phyloP scores from a whole-genome alignment of 2,113 vertebrate genomes.

The Nycticorax nycticorax region DNA sequence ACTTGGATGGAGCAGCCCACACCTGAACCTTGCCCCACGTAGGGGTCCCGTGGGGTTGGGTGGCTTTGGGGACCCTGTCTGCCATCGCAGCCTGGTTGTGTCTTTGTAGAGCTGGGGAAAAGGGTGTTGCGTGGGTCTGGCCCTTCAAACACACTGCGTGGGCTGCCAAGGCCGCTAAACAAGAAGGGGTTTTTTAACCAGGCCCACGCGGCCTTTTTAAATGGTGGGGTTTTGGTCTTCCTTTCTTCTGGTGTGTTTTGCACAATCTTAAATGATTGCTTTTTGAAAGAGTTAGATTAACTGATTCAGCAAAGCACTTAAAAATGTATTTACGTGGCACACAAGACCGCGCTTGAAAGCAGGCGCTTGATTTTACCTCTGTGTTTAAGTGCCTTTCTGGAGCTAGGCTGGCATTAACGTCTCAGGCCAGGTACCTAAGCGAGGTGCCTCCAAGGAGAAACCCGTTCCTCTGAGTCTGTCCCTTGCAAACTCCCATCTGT shows the following conservation, averaged over 20 bases:
- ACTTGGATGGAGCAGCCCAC: neutral
- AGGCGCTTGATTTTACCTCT: neutral
- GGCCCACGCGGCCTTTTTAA: neutral
- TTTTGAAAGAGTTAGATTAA: conserved; percentile 13
- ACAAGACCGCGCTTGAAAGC: neutral
- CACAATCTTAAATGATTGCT: conserved; percentile 4
- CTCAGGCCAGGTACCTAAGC: neutral
- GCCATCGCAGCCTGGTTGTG: accelerated
- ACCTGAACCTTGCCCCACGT: accelerated
- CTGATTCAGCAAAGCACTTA: conserved; percentile 22
- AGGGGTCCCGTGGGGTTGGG: accelerated
- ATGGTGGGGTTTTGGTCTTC: neutral
- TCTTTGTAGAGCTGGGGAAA: neutral
- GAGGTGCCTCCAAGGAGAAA: neutral
- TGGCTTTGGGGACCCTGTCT: neutral
- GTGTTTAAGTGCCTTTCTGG: neutral
- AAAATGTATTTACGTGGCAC: neutral
- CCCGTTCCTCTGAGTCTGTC: neutral
- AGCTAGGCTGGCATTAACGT: neutral
- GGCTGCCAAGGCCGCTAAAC: neutral
- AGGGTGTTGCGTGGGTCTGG: neutral
- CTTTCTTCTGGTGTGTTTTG: neutral
- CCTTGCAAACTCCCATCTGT: neutral
- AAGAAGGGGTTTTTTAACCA: neutral
- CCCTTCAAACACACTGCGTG: neutral